A percentile compares a stretch with the other conserved stretches of the same genome.
phyloP scores from a whole-genome alignment of 2,888 invertebrate genomes.

The Acrobasis consociella region DNA sequence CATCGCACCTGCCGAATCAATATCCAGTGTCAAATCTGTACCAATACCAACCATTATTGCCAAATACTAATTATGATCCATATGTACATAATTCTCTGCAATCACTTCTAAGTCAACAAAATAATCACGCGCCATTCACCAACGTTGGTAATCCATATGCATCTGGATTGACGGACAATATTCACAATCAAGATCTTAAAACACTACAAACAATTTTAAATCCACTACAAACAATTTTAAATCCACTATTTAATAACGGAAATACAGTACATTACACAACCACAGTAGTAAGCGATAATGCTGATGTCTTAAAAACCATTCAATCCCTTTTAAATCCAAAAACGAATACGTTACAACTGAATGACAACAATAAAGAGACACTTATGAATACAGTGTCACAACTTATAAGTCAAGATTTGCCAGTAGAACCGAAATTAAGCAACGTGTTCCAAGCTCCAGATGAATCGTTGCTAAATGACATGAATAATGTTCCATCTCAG shows the following conservation, averaged over 20 bases:
- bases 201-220: neutral
- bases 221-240: neutral
- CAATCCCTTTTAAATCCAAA: too few species aligned
- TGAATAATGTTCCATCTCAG: too few species aligned
- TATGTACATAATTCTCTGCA: neutral
- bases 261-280: neutral
- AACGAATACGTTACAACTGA: too few species aligned
- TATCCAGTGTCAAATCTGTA: neutral
- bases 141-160: too few species aligned
- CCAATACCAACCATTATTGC: neutral
- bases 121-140: neutral
- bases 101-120: neutral
- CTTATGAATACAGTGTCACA: too few species aligned
- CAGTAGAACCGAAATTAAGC: too few species aligned
- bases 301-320: too few species aligned
- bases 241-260: neutral
- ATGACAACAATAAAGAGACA: too few species aligned
- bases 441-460: too few species aligned
- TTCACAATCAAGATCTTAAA: neutral
- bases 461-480: too few species aligned
- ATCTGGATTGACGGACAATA: neutral
- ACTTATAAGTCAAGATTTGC: too few species aligned
- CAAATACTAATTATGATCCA: neutral
- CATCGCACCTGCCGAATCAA: neutral
- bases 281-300: neutral